These are phyloP conservation scores for Crambe crambe DNA, from an alignment of 37 sponge, comb jelly and placozoan genomes.

Conservation along the genomic window DNA sequence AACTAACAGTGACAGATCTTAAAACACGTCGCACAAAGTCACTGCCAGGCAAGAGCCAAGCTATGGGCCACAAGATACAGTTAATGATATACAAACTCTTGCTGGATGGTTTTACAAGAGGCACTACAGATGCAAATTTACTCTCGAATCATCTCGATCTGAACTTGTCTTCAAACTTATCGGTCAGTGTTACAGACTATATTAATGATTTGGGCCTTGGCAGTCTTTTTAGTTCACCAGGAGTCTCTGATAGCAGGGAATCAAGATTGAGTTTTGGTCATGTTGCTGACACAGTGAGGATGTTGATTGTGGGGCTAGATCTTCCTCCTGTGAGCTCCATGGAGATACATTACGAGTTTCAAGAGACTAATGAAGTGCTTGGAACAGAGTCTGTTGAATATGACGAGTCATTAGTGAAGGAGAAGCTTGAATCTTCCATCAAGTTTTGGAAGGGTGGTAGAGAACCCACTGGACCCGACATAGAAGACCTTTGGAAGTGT, in stretches of 20 bases:
- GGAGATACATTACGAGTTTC: constrained; percentile 38
- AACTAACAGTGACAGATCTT: constrained; percentile 26
- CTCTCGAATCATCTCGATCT: constrained; percentile 20
- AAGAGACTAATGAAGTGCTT: constrained; percentile 20
- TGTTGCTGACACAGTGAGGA: constrained; percentile 1
- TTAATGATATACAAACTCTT: constrained; percentile 58
- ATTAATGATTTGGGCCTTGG: constrained; percentile 10
- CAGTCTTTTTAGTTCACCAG: neutral
- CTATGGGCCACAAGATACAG: constrained; percentile 22
- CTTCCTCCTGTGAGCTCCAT: constrained; percentile 39
- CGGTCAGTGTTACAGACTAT: constrained; percentile 12
- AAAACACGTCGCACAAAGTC: constrained; percentile 40
- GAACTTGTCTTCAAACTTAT: neutral
- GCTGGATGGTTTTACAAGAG: constrained; percentile 31
- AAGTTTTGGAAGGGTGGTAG: constrained; percentile 39
- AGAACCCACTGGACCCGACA: constrained; percentile 29
- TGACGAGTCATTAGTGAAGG: constrained; percentile 21
- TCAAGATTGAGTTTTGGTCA: constrained; percentile 16
- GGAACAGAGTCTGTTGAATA: constrained; percentile 31
- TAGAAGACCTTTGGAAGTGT: constrained; percentile 62
- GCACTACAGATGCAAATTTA: constrained; percentile 10
- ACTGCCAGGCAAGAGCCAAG: constrained; percentile 26
- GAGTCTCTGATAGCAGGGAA: neutral
- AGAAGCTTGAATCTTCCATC: constrained; percentile 8
- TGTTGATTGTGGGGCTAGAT: constrained; percentile 22